Evolutionary conservation across 37 sponge, comb jelly and placozoan genomes (phyloP), one percentile per base, ranked within the genome.

Genomic region (Oopsacas minuta): DNA sequence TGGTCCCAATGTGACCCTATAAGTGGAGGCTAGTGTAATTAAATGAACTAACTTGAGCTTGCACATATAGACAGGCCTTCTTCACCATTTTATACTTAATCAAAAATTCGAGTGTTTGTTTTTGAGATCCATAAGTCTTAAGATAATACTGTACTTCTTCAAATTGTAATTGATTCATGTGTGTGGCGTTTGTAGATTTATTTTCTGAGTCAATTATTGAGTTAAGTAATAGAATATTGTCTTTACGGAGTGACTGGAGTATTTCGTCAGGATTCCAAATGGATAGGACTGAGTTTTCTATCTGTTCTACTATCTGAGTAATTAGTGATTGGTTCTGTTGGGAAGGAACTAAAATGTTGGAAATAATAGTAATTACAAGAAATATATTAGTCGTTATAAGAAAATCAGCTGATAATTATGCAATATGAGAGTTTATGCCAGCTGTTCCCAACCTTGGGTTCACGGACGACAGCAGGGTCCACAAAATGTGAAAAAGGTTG

Each of bases 101-200:
- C 36, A 86, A 87, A 85, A 98, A 98, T 82, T 90, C 86, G 36
- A 98, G 85, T n/a, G 84, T 36, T 61, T 85, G 36, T 38, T 82
- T 34, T 0, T 83, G 86, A 7, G 87, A 84, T 23, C 95, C 95
- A 37, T 95, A 93, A 37, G 85, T 87, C 8, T 86, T 84, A 39
- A 98, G 86, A 84, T 98, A 98, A 82, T 87, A 91, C 37, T 86
- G 85, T 83, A 95, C 95, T 83, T 98, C 99, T 1, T 82, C 84
- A 84, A 90, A 92, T 17, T 92, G 83, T 1, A 36, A 15, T 8
- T 36, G 37, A 49, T 93, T 92, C 52, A 97, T 85, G 81, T 86
- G 84, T 37, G 84, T 83, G 32, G 84, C 86, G 0, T 83, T 83
- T 7, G 86, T 52, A 8, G 46, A 37, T 35, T 35, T 83, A 49